A percentile compares a stretch with the other conserved stretches of the same genome.
Evolutionary conservation across 1,140 invertebrate species (phyloP).

Genomic region (Piezodorus guildinii): DNA sequence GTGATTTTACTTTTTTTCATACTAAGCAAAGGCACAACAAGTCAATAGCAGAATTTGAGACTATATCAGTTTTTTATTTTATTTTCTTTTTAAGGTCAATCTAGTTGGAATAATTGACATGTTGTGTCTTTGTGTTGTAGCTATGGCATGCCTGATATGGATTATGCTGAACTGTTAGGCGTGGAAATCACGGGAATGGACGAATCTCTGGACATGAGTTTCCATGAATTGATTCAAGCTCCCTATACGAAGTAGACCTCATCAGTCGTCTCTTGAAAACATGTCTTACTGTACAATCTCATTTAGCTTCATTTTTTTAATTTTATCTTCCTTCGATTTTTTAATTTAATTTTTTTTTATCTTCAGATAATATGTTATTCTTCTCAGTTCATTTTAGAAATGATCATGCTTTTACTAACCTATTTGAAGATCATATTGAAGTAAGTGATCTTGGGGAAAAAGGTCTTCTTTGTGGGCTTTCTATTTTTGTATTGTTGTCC

Average conservation of each 20-base stretch:
- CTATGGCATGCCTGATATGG: background rate
- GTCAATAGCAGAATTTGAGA: constrained; percentile 19
- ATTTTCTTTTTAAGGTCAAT: background rate
- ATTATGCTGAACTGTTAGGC: constrained; percentile 11
- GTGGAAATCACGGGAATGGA: background rate
- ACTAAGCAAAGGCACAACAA: constrained; percentile 20
- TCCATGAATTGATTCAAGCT: background rate
- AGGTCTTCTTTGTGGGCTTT: constrained; percentile 7
- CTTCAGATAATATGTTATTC: background rate
- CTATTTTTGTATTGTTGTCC: background rate
- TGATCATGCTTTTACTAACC: background rate
- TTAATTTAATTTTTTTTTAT: background rate
- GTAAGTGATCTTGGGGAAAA: background rate
- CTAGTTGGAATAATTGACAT: background rate
- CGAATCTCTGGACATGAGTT: constrained; percentile 11
- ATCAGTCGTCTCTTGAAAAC: background rate
- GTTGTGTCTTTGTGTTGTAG: constrained; percentile 20
- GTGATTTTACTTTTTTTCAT: background rate
- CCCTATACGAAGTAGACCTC: background rate
- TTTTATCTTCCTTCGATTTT: background rate
- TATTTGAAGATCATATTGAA: background rate
- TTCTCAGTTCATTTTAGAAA: background rate
- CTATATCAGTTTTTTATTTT: background rate
- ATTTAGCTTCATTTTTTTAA: background rate
- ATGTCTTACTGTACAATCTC: background rate